Evolutionary conservation across 2,797 vertebrate species (phyloP).

Genomic region (Rhodeus uyekii): DNA sequence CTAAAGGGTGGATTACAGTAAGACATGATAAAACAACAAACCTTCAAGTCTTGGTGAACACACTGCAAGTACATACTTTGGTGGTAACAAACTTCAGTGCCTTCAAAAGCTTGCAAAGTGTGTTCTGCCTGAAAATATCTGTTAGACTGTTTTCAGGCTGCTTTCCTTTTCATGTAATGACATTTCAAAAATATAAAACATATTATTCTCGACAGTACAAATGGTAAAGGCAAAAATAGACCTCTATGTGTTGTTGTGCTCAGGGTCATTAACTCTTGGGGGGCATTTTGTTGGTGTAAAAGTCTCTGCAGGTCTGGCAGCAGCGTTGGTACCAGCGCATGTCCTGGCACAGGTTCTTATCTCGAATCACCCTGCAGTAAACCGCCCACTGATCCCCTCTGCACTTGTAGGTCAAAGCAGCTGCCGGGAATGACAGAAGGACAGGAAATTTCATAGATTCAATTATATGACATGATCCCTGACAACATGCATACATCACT

Average conservation of each 20-base stretch:
- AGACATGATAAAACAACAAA: constrained; percentile 60
- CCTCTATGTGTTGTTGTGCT: constrained; percentile 36
- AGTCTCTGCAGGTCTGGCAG: constrained; percentile 96
- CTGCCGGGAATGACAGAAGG: constrained; percentile 67
- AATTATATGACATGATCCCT: neutral
- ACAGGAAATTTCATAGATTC: neutral
- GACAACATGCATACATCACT: constrained; percentile 1
- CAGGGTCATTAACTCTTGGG: constrained; percentile 78
- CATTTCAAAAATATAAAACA: constrained; percentile 55
- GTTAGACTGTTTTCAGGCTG: constrained; percentile 34
- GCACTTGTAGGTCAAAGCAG: constrained; percentile 95
- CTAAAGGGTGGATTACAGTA: constrained; percentile 70
- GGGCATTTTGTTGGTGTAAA: constrained; percentile 90
- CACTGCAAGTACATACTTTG: neutral
- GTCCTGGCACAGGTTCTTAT: constrained; percentile 95
- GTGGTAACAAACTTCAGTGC: constrained; percentile 6
- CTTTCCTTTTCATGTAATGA: constrained; percentile 53
- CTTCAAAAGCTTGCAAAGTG: constrained; percentile 7
- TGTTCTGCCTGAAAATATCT: constrained; percentile 63
- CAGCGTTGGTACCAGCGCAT: constrained; percentile 98
- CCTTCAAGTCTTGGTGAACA: constrained; percentile 67
- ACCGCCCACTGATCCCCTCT: constrained; percentile 94
- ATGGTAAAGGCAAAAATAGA: constrained; percentile 61
- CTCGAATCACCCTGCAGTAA: constrained; percentile 91
- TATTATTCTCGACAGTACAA: constrained; percentile 57